phyloP scores from a whole-genome alignment of 2,888 invertebrate species.

The Synanthedon tipuliformis region DNA sequence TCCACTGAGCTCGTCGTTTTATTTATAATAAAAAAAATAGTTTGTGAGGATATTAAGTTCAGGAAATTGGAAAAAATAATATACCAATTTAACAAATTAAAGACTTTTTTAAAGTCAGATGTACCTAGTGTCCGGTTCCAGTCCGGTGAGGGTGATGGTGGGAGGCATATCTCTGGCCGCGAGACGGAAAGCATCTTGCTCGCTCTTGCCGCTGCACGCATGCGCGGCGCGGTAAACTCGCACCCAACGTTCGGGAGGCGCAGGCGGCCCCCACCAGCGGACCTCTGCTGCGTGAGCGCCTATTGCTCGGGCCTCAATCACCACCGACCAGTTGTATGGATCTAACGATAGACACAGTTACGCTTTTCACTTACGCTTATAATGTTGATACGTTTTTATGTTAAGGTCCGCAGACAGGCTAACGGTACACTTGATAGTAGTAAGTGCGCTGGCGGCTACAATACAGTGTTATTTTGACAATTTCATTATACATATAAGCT shows the following conservation, averaged over 20 bases:
- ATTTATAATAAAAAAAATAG: no score
- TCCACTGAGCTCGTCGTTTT: no score
- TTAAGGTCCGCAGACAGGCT: no score
- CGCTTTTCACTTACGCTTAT: conserved; percentile 1
- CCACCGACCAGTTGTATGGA: conserved; percentile 85
- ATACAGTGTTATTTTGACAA: no score
- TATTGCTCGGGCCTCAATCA: conserved; percentile 79
- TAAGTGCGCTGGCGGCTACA: no score
- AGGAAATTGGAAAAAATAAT: no score
- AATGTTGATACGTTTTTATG: neutral
- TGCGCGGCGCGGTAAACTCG: conserved; percentile 87
- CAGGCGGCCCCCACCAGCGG: conserved; percentile 86
- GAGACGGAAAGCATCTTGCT: conserved; percentile 53
- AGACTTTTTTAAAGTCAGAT: no score
- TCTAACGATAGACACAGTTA: conserved; percentile 47
- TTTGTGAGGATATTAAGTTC: no score
- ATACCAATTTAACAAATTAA: no score
- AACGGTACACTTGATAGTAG: no score
- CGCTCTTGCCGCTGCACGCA: conserved; percentile 60
- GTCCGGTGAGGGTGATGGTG: conserved; percentile 37
- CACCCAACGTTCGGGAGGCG: conserved; percentile 90
- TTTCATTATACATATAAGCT: no score
- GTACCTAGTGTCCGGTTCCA: conserved; percentile 73
- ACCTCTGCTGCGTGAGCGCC: conserved; percentile 83
- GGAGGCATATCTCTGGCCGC: conserved; percentile 48